phyloP scores from a whole-genome alignment of 2,888 invertebrate species.

The Tetanocera ferruginea region DNA sequence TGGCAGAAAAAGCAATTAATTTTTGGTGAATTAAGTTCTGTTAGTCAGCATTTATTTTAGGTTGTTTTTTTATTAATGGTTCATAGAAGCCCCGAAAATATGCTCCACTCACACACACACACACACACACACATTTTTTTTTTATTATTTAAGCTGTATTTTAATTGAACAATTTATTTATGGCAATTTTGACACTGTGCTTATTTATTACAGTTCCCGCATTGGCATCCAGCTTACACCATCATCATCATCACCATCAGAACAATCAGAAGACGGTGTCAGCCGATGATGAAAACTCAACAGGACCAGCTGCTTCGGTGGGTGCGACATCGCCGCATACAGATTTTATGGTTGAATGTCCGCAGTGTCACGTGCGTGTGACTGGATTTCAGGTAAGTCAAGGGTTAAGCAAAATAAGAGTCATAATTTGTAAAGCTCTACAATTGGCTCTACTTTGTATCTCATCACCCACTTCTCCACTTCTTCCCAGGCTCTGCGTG shows the following conservation, averaged over 20 bases:
- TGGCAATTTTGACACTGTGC: conserved; percentile 10
- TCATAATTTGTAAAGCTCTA: too few species aligned
- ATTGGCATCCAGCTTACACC: conserved; percentile 68
- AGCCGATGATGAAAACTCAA: conserved; percentile 60
- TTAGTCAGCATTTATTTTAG: too few species aligned
- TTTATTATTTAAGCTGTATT: too few species aligned
- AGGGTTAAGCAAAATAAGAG: neutral
- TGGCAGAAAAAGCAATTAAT: too few species aligned
- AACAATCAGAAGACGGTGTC: conserved; percentile 49
- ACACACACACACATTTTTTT: too few species aligned
- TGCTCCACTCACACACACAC: too few species aligned
- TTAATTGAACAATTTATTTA: neutral
- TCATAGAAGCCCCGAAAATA: too few species aligned
- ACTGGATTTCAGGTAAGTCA: conserved; percentile 66
- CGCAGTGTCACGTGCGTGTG: conserved; percentile 70
- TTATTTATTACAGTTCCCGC: conserved; percentile 65
- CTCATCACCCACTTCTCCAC: neutral
- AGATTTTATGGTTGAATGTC: conserved; percentile 70
- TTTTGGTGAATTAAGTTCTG: too few species aligned
- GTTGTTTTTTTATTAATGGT: too few species aligned
- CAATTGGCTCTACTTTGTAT: too few species aligned
- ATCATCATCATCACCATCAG: conserved; percentile 61
- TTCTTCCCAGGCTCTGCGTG: conserved; percentile 66
- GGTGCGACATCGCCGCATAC: conserved; percentile 53
- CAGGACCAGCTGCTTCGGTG: conserved; percentile 53